These are phyloP conservation scores for Pyrocoelia pectoralis DNA, from an alignment of 2,888 invertebrate genomes.

Conservation along the genomic window DNA sequence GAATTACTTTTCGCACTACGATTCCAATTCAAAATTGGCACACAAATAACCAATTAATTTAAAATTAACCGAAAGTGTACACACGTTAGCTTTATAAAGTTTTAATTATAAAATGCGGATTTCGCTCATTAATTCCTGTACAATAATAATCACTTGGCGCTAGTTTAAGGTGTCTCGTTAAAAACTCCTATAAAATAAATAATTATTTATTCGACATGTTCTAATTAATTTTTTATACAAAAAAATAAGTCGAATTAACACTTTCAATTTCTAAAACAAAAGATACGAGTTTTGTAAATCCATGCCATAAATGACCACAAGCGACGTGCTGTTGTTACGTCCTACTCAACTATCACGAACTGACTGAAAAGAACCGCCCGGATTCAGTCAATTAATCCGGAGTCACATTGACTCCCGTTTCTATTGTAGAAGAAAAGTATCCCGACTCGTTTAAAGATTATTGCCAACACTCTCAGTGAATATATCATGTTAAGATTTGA, in stretches of 20 bases:
- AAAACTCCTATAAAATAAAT: too few relatives aligned
- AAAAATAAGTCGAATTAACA: neutral
- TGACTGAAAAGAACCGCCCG: conserved; percentile 27
- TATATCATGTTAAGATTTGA: conserved; percentile 12
- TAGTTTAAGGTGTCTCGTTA: too few relatives aligned
- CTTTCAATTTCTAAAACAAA: neutral
- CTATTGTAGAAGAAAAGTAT: conserved; percentile 35
- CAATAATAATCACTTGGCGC: too few relatives aligned
- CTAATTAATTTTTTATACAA: conserved; percentile 5
- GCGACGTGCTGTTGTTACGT: conserved; percentile 12
- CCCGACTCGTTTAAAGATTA: conserved; percentile 33
- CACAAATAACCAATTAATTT: conserved; percentile 14
- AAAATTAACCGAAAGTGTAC: conserved; percentile 18
- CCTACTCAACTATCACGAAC: conserved; percentile 24
- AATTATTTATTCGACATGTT: too few relatives aligned
- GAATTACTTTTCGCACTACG: conserved; percentile 3
- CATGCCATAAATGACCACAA: conserved; percentile 20
- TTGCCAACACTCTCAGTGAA: conserved; percentile 25
- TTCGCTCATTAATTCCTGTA: too few relatives aligned
- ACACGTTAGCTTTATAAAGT: too few relatives aligned
- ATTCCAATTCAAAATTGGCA: conserved; percentile 14
- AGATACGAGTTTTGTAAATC: neutral
- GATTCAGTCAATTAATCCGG: conserved; percentile 18
- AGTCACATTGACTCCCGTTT: conserved; percentile 32
- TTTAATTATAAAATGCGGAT: too few relatives aligned